These are phyloP conservation scores for Agapornis canus DNA, from an alignment of 2,797 vertebrate genomes.

Conservation along the genomic window DNA sequence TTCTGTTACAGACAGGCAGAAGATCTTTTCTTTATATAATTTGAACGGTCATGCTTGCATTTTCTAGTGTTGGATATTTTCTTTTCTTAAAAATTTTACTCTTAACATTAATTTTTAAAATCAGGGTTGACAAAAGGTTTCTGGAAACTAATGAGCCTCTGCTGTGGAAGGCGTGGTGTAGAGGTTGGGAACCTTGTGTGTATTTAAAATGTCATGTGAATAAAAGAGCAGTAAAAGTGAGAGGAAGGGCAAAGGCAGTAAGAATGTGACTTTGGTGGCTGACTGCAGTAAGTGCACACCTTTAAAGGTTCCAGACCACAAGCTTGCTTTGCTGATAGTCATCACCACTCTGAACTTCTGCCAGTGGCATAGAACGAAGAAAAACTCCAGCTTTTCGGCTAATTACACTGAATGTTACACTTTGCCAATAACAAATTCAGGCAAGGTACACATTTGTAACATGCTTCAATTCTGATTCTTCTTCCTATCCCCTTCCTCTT, in stretches of 20 bases:
- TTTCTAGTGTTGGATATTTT: background rate
- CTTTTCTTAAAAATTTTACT: background rate
- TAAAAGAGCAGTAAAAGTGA: constrained; percentile 4
- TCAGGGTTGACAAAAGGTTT: background rate
- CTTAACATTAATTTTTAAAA: background rate
- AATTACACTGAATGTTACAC: background rate
- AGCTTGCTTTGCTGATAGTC: background rate
- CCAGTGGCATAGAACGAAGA: background rate
- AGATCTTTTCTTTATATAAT: background rate
- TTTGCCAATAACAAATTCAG: background rate
- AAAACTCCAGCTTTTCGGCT: background rate
- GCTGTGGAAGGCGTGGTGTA: background rate
- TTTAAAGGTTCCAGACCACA: background rate
- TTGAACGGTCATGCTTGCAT: background rate
- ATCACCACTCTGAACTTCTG: background rate
- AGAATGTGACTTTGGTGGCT: constrained; percentile 32
- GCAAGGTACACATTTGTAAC: background rate
- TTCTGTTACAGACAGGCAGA: background rate
- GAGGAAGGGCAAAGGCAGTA: background rate
- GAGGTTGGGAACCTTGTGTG: background rate
- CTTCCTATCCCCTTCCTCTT: background rate
- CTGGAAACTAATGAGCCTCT: background rate
- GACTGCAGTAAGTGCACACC: background rate
- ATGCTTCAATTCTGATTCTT: background rate
- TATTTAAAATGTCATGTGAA: constrained; percentile 1